Percentiles rank a stretch among this genome's conserved stretches.
Conservation (phyloP, 2,888 invertebrate genomes). For the Hyles lineata region DNA sequence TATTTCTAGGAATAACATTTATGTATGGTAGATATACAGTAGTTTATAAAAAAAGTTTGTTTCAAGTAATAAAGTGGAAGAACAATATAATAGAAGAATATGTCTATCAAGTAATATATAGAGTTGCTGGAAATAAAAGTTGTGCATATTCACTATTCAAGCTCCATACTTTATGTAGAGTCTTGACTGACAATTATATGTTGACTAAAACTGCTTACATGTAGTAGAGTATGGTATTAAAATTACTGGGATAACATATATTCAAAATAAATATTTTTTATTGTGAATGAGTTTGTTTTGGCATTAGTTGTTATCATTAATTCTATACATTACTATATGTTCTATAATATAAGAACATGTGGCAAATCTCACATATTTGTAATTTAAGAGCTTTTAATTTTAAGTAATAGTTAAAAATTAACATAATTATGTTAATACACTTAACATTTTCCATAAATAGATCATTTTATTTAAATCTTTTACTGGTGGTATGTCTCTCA, state of each 20-base stretch:
- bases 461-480: too few relatives aligned
- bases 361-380: too few relatives aligned
- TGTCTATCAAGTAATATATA: not conserved
- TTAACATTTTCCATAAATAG: too few relatives aligned
- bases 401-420: too few relatives aligned
- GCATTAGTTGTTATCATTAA: not conserved
- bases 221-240: not conserved
- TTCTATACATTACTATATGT: not conserved
- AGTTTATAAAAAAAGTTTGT: not conserved
- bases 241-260: not conserved
- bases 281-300: not conserved
- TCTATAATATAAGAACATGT: too few relatives aligned
- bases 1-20: not conserved
- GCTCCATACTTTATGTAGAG: not conserved
- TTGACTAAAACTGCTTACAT: not conserved
- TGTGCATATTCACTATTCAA: not conserved
- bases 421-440: too few relatives aligned
- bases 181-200: not conserved
- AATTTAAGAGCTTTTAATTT: too few relatives aligned
- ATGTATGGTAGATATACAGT: not conserved
- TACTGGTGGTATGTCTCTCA: too few relatives aligned
- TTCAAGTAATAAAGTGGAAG: too few relatives aligned
- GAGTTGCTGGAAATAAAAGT: not conserved
- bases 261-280: conserved; percentile 10
- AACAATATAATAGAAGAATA: not conserved